phyloP scores from a whole-genome alignment of 2,113 vertebrate species.

The Crotalus tigris region DNA sequence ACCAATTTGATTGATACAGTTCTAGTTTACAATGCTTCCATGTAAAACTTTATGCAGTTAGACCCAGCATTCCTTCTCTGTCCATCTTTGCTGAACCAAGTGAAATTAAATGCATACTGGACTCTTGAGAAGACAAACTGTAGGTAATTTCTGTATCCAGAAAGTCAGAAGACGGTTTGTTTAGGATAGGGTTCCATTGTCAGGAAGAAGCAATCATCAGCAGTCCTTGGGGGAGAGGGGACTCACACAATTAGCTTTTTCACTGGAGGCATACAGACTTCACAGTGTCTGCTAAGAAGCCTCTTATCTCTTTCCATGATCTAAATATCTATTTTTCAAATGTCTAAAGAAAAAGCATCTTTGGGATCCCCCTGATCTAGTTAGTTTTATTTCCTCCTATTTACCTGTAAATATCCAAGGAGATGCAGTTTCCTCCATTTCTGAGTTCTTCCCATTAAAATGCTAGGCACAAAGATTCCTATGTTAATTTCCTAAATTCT shows the following conservation, averaged over 20 bases:
- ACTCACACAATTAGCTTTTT: not conserved
- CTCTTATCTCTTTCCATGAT: not conserved
- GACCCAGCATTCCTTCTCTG: not conserved
- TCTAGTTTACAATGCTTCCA: not conserved
- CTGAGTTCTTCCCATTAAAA: not conserved
- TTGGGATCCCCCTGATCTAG: not conserved
- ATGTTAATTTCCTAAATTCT: not conserved
- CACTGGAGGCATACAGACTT: not conserved
- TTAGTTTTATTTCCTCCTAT: not conserved
- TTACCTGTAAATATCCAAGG: not conserved
- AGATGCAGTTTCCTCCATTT: not conserved
- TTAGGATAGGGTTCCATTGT: not conserved
- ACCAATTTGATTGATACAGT: not conserved
- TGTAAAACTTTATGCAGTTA: not conserved
- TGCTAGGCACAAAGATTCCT: not conserved
- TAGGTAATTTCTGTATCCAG: not conserved
- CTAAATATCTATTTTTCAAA: no score
- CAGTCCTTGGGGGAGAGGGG: not conserved
- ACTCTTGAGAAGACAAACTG: not conserved
- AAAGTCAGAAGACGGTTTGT: not conserved
- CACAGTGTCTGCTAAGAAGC: not conserved
- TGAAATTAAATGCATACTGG: not conserved
- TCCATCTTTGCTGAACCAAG: not conserved
- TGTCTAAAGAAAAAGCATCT: no score
- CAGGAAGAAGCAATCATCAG: not conserved